Base-by-base conservation (phyloP, 53 echinoderm and acorn worm genomes). In the Pentamera pediparva region DNA sequence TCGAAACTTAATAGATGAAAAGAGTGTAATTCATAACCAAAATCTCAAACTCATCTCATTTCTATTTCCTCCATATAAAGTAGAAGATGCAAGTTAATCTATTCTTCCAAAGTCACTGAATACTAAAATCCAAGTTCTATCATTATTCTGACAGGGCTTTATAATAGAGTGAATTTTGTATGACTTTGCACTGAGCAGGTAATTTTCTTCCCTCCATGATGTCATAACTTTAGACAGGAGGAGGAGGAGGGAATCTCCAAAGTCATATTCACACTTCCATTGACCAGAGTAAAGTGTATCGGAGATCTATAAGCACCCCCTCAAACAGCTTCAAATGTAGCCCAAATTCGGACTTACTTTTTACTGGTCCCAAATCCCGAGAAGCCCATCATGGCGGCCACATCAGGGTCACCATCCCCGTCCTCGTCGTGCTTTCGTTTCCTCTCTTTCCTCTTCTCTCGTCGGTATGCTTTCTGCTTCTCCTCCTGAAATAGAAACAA, bases 301-400 rank as follows among this genome's bases (percentile, higher is more conserved):
- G n/a, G n/a, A n/a, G n/a, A n/a, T n/a, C n/a, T n/a, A n/a, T n/a
- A n/a, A n/a, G n/a, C n/a, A n/a, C n/a, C n/a, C n/a, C n/a, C n/a
- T n/a, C n/a, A n/a, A n/a, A n/a, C n/a, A n/a, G n/a, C n/a, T n/a
- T n/a, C n/a, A n/a, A n/a, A n/a, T n/a, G n/a, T n/a, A n/a, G n/a
- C n/a, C n/a, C n/a, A n/a, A n/a, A n/a, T 45, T 45, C 29, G 32
- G 45, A 4, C 45, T 80, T 87, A 88, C 84, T 84, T 88, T 79
- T 96, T 96, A 37, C 80, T 82, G 37, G 71, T 61, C 12, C 96
- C 96, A 78, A 96, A 96, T 53, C 96, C 96, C 43, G 96, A 87
- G 82, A 96, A 96, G 5, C 96, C 96, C 96, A 96, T 96, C 96
- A 96, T 91, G 37, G 96, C 87, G 20, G 90, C 90, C 91, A 96